These are phyloP conservation scores for Pachypanchax playfairii DNA, from an alignment of 2,113 vertebrate species.

Conservation along the genomic window DNA sequence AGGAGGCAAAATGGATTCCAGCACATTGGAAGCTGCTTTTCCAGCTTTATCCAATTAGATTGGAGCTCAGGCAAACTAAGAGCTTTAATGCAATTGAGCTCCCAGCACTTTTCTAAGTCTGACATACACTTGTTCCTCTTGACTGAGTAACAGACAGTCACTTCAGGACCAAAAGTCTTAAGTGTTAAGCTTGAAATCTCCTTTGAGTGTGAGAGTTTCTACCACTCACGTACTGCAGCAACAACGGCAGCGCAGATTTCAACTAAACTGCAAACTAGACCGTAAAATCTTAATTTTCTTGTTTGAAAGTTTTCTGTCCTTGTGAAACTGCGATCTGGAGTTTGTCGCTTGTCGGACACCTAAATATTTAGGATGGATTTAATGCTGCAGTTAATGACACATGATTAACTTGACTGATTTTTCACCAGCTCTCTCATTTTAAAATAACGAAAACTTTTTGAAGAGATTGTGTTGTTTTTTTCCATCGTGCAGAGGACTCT, in stretches of 20 bases:
- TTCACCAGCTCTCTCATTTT: background rate
- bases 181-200: slow-evolving; percentile 73
- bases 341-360: background rate
- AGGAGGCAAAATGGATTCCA: slow-evolving; percentile 42
- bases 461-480: background rate
- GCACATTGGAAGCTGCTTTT: slow-evolving; percentile 74
- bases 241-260: slow-evolving; percentile 19
- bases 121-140: slow-evolving; percentile 80
- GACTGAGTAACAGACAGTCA: slow-evolving; percentile 76
- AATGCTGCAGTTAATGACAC: background rate
- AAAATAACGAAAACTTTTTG: background rate
- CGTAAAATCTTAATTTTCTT: slow-evolving; percentile 30
- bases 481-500: background rate
- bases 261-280: slow-evolving; percentile 16
- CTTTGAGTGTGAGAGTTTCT: slow-evolving; percentile 40
- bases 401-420: background rate
- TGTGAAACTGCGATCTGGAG: slow-evolving; percentile 6
- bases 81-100: slow-evolving; percentile 81
- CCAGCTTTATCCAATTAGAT: slow-evolving; percentile 80
- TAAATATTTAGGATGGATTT: background rate
- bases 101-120: slow-evolving; percentile 74
- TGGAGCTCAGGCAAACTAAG: slow-evolving; percentile 76
- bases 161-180: slow-evolving; percentile 74
- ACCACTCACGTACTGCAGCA: no score
- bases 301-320: slow-evolving; percentile 30